Conservation (phyloP, 2,797 vertebrate species). For the Microchirus variegatus region DNA sequence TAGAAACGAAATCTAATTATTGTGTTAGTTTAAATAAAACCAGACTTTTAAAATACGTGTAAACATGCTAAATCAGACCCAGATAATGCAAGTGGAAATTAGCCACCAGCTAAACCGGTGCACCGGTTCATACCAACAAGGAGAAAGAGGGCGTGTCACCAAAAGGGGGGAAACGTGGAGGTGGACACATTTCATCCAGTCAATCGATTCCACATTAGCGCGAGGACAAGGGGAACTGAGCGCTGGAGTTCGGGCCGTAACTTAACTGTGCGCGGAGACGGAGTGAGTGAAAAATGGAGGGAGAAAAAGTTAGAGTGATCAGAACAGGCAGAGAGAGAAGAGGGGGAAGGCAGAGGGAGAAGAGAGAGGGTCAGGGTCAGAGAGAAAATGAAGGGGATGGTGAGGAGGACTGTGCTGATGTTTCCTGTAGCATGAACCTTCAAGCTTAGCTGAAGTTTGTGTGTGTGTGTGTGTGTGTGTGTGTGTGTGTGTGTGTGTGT, state of each 20-base stretch:
- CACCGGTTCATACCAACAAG: too few relatives aligned
- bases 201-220: too few relatives aligned
- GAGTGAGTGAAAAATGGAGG: slow-evolving; percentile 25
- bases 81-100: too few relatives aligned
- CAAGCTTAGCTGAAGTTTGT: slow-evolving; percentile 21
- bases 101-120: too few relatives aligned
- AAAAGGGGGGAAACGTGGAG: too few relatives aligned
- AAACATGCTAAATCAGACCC: too few relatives aligned
- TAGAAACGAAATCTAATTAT: too few relatives aligned
- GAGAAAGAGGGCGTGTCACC: too few relatives aligned
- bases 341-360: slow-evolving; percentile 39
- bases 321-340: slow-evolving; percentile 38
- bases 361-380: slow-evolving; percentile 29
- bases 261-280: slow-evolving; percentile 25
- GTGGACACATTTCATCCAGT: too few relatives aligned
- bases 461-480: slow-evolving; percentile 34
- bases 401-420: slow-evolving; percentile 31
- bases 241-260: too few relatives aligned
- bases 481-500: slow-evolving; percentile 27
- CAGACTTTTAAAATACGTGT: too few relatives aligned
- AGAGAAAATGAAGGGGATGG: slow-evolving; percentile 35
- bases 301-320: slow-evolving; percentile 19
- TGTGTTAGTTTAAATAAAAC: too few relatives aligned
- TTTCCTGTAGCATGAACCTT: slow-evolving; percentile 32
- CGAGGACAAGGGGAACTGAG: slow-evolving; percentile 4